These are phyloP conservation scores for Callipepla squamata DNA, from an alignment of 2,113 vertebrate species.

Conservation along the genomic window DNA sequence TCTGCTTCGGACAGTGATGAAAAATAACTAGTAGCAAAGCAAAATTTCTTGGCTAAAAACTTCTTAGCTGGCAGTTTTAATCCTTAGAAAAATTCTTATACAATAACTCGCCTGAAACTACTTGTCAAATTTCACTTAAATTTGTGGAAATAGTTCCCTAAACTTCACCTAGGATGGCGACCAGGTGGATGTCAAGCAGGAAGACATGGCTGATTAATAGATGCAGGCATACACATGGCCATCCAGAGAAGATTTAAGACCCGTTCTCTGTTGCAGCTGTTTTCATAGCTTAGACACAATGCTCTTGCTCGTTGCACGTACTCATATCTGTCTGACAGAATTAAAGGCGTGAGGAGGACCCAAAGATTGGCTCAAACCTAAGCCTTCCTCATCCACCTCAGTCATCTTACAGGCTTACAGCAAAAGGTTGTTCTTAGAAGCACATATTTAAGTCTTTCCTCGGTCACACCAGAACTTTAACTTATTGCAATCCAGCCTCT, in stretches of 20 bases:
- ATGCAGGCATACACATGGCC: fast-evolving
- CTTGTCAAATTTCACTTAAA: neutral
- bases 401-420: slow-evolving; percentile 45
- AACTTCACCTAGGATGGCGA: neutral
- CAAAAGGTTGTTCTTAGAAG: slow-evolving; percentile 16
- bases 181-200: neutral
- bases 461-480: neutral
- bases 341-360: slow-evolving; percentile 16
- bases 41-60: neutral
- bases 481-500: slow-evolving; percentile 19
- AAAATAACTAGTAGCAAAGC: neutral
- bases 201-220: neutral
- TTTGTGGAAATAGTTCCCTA: neutral
- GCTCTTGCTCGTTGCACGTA: neutral
- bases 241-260: slow-evolving; percentile 50
- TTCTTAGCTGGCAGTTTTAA: neutral
- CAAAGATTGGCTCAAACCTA: neutral
- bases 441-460: neutral
- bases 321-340: neutral
- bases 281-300: slow-evolving; percentile 29
- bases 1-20: neutral
- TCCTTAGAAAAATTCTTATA: neutral
- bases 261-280: slow-evolving; percentile 44
- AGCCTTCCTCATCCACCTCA: slow-evolving; percentile 44
- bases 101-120: fast-evolving